A percentile compares a stretch with the other conserved stretches of the same genome.
These are phyloP conservation scores for Gnathonemus echidnorhynchus DNA, from an alignment of 2,113 vertebrate genomes.

Conservation along the genomic window DNA sequence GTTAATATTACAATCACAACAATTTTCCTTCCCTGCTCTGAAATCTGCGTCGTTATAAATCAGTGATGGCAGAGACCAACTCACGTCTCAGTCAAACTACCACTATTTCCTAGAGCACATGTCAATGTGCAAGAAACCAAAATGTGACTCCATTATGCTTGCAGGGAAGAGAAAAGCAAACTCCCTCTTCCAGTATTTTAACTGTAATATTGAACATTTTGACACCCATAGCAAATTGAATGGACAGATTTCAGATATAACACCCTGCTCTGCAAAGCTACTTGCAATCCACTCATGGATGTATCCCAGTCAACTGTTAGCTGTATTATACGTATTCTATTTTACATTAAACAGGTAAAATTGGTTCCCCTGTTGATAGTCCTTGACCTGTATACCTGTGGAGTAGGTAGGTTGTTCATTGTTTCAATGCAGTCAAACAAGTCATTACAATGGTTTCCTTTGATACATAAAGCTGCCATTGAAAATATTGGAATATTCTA, in stretches of 20 bases:
- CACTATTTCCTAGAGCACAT: neutral
- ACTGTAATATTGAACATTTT: neutral
- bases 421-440: neutral
- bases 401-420: neutral
- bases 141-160: neutral
- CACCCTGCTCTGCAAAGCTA: neutral
- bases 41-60: constrained; percentile 37
- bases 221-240: neutral
- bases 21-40: constrained; percentile 41
- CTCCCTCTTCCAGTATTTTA: neutral
- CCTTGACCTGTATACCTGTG: neutral
- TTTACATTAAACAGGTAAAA: neutral
- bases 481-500: too few relatives aligned
- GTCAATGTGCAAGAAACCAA: neutral
- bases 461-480: too few relatives aligned
- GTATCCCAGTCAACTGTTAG: neutral
- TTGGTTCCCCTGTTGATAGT: neutral
- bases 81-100: neutral
- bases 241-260: neutral
- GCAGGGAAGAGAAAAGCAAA: neutral
- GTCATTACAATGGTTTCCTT: neutral
- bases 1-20: constrained; percentile 40
- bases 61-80: neutral
- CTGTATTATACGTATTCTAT: neutral
- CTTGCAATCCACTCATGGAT: neutral